Evolutionary conservation across 2,113 vertebrate genomes (phyloP), one percentile per base, ranked within the genome.

Genomic region (Prochilodus magdalenae): DNA sequence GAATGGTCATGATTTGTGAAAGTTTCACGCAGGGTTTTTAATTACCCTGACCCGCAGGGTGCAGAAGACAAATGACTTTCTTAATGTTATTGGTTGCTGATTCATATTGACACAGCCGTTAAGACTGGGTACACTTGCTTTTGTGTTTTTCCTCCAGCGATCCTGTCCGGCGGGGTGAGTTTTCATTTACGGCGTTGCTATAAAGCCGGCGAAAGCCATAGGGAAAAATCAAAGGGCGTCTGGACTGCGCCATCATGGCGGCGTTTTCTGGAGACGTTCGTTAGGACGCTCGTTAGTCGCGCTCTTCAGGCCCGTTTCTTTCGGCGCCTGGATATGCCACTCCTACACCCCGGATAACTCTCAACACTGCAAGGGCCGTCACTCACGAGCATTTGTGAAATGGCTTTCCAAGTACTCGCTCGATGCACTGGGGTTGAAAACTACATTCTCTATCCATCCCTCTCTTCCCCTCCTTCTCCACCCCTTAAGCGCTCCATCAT

Each of bases 401-500:
- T 15, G 53, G 53, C 55, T 67, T 69, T 65, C 53, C 33, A 47
- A 55, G 49, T 62, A 4, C 22, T 15, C n/a, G 47, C 74, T 84
- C 11, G 55, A 24, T 75, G 24, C 55, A 26, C 71, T 75, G 13
- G 66, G 36, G 60, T 26, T 55, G 24, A 67, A 67, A 53, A 67
- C 27, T 33, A 33, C 16, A 13, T 65, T 6, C 22, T 65, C 29
- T 49, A 53, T 63, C 59, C 30, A 33, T 16, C 36, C 77, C 30
- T 49, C 57, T 69, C n/a, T 71, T 57, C 65, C 72, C 81, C 83
- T 83, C 47, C 57, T 84, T 77, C 82, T 71, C 87, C 87, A 81
- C 88, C 86, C 91, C 87, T 90, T 92, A 90, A 89, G 90, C 88
- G 87, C 87, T 92, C 91, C 88, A 91, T 93, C 91, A 93, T 92